Percentiles rank a stretch among this genome's conserved stretches.
Conservation (phyloP, 2,888 invertebrate genomes). For the Uropetala carovei region DNA sequence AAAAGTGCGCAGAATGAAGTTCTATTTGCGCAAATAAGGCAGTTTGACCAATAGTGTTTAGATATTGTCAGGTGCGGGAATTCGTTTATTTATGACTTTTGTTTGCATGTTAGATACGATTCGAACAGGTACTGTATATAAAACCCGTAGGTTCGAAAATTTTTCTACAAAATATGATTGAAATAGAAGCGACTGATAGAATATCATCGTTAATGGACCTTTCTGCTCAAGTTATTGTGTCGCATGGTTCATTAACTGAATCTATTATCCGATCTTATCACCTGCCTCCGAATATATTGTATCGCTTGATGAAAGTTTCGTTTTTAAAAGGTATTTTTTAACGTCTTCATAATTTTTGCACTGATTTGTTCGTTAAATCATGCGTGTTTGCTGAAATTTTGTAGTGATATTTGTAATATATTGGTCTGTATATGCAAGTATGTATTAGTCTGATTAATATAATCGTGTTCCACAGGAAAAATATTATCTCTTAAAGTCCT, state of each 20-base stretch:
- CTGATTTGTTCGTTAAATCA: not conserved
- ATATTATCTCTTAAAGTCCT: constrained; percentile 49
- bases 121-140: not conserved
- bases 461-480: constrained; percentile 10
- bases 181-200: constrained; percentile 39
- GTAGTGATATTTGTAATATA: not conserved
- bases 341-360: not conserved
- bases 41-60: not conserved
- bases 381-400: not conserved
- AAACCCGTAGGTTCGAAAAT: not conserved
- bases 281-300: constrained; percentile 43
- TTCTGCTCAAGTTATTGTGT: constrained; percentile 50
- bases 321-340: constrained; percentile 24
- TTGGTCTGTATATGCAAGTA: not conserved
- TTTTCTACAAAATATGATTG: not conserved
- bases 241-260: constrained; percentile 44
- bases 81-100: not conserved
- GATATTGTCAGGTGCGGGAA: not conserved
- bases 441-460: no score
- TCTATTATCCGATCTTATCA: constrained; percentile 48
- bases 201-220: constrained; percentile 15
- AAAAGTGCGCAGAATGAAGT: not conserved
- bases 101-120: no score
- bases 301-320: constrained; percentile 49
- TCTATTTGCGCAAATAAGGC: not conserved